phyloP scores from a whole-genome alignment of 2,888 invertebrate species.

The Pollenia angustigena region DNA sequence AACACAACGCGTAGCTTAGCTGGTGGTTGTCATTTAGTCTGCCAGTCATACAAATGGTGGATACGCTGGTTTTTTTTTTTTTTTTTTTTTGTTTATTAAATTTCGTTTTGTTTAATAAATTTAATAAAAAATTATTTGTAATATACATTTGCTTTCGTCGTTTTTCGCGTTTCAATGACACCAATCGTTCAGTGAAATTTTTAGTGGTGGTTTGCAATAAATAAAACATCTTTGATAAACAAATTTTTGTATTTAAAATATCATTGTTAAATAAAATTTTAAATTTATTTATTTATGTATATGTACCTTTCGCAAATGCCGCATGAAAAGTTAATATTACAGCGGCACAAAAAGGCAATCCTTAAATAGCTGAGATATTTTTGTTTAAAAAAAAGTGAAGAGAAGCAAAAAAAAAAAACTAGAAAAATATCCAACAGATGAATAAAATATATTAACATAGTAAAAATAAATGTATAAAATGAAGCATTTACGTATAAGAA shows the following conservation, averaged over 20 bases:
- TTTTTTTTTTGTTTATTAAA: slow-evolving; percentile 18
- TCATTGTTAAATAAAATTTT: not conserved
- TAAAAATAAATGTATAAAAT: slow-evolving; percentile 5
- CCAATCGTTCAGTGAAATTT: slow-evolving; percentile 14
- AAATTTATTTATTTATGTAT: slow-evolving; percentile 1
- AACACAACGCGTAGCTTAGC: slow-evolving; percentile 51
- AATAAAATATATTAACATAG: not conserved
- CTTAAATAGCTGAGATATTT: slow-evolving; percentile 7
- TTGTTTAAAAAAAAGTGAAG: slow-evolving; percentile 4
- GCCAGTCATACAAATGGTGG: slow-evolving; percentile 34
- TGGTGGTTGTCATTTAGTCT: slow-evolving; percentile 46
- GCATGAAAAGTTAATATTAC: slow-evolving; percentile 6
- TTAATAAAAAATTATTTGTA: slow-evolving; percentile 22
- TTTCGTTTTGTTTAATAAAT: slow-evolving; percentile 27
- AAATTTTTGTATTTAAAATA: not conserved
- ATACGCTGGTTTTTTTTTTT: slow-evolving; percentile 33
- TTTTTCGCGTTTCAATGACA: slow-evolving; percentile 32
- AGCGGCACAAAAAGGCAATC: not conserved
- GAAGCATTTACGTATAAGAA: not conserved
- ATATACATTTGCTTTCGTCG: slow-evolving; percentile 21
- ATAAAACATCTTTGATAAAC: slow-evolving; percentile 33
- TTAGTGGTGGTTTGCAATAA: slow-evolving; percentile 46
- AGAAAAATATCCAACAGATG: not conserved
- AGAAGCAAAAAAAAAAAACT: slow-evolving; percentile 6
- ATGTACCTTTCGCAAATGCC: slow-evolving; percentile 8